A percentile compares a stretch with the other conserved stretches of the same genome.
phyloP scores from a whole-genome alignment of 2,113 vertebrate species.

The Atractosteus spatula region DNA sequence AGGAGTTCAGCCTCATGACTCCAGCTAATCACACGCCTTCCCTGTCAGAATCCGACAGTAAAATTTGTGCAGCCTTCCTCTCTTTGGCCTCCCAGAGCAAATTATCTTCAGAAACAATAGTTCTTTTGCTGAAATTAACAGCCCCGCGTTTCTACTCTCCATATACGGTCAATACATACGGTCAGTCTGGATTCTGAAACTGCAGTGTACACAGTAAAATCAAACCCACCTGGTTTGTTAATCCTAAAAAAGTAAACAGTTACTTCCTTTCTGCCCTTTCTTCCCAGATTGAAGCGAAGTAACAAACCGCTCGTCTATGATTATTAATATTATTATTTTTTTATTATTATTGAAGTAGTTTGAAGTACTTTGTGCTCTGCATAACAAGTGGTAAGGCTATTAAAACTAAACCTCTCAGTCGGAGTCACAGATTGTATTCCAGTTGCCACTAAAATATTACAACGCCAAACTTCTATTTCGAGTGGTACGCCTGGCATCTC shows the following conservation, averaged over 20 bases:
- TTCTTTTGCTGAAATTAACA: background rate
- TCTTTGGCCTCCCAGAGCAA: background rate
- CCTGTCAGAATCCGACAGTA: slow-evolving; percentile 42
- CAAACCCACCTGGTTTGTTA: slow-evolving; percentile 58
- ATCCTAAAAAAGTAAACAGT: slow-evolving; percentile 28
- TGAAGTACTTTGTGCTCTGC: too few species aligned
- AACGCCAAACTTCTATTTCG: slow-evolving; percentile 6
- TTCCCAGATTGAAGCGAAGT: background rate
- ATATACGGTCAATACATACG: background rate
- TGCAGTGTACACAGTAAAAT: background rate
- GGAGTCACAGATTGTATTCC: slow-evolving; percentile 6
- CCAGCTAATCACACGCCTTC: slow-evolving; percentile 38
- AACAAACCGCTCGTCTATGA: too few species aligned
- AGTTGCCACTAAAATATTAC: background rate
- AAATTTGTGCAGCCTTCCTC: background rate
- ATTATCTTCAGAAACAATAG: too few species aligned
- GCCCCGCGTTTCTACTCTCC: background rate
- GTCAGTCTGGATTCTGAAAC: background rate
- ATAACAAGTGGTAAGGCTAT: too few species aligned
- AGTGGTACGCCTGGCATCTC: background rate
- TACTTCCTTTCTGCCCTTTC: slow-evolving; percentile 28
- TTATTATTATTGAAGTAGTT: too few species aligned
- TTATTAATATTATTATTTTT: too few species aligned
- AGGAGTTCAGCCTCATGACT: slow-evolving; percentile 54
- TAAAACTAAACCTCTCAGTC: background rate